Evolutionary conservation across 2,888 invertebrate species (phyloP), one percentile per base, ranked within the genome.

Genomic region (Polydrusus pterygomalis): DNA sequence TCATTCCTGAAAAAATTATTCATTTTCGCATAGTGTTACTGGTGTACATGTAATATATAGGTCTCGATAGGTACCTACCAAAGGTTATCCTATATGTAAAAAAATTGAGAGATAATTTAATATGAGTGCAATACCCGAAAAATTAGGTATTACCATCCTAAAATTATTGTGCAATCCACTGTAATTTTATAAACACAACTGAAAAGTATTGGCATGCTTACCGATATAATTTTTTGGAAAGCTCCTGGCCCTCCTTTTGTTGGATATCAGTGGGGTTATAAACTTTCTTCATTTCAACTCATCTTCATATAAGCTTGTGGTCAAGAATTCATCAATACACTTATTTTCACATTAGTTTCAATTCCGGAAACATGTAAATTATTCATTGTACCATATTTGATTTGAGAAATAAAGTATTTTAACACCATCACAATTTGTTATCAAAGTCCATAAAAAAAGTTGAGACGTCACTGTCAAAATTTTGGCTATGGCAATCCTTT

Each of bases 211-310:
- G 11, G 17, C 10, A 18, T 38, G 43, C 86, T 82, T 83, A 91
- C 91, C 89, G 90, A 87, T 90, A 90, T 82, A 91, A 87, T 85
- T 90, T 90, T 86, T 89, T 90, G 73, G 90, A 89, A 82, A 89
- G 87, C 83, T 90, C 90, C 81, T 89, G 89, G 84, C 88, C 88
- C 84, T 90, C 90, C 82, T 89, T 87, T 83, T 89, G 89, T 81
- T 86, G 88, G 85, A 90, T 89, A 84, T 88, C 88, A 82, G 88
- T 86, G 82, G 88, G 86, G 86, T 88, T 89, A 83, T 88, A 89
- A 81, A 86, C 86, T 85, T 89, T 90, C 88, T 89, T 91, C 90
- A 91, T 89, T 83, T 89, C 88, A 87, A 87, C 86, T 89, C 89
- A 89, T 89, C 84, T 86, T 88, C 82, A 82, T 84, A 80, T 74